phyloP scores from a whole-genome alignment of 2,888 invertebrate genomes.

The Agriotes lineatus region DNA sequence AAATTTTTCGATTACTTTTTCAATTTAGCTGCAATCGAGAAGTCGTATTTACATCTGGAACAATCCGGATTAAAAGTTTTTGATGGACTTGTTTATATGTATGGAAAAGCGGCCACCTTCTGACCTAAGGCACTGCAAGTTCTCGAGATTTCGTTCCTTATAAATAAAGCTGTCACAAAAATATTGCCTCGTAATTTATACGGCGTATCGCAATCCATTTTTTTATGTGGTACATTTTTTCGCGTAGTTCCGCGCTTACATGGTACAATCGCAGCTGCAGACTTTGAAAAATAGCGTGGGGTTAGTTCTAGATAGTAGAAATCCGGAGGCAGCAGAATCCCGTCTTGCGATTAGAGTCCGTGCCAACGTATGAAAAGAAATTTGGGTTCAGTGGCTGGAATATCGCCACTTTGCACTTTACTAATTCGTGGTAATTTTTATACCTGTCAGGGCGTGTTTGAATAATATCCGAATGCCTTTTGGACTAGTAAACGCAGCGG shows the following conservation, averaged over 20 bases:
- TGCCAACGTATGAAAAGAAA: no score
- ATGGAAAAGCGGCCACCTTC: conserved; percentile 37
- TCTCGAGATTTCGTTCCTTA: conserved; percentile 35
- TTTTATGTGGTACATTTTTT: conserved; percentile 14
- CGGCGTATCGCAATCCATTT: conserved; percentile 2
- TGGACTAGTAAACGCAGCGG: no score
- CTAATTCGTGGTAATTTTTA: no score
- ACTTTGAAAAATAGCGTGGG: no score
- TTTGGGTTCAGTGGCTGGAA: no score
- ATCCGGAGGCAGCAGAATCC: no score
- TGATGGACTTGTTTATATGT: conserved; percentile 45
- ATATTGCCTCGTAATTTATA: conserved; percentile 37
- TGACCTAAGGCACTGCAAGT: conserved; percentile 44
- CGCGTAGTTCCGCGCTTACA: not conserved
- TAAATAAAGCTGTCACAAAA: conserved; percentile 38
- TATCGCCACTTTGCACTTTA: no score
- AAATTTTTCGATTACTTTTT: conserved; percentile 33
- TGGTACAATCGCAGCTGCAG: not conserved
- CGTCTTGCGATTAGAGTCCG: no score
- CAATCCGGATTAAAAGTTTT: conserved; percentile 42
- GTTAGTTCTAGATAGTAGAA: no score
- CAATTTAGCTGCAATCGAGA: conserved; percentile 31
- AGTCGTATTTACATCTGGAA: conserved; percentile 40
- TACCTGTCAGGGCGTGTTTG: no score
- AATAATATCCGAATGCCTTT: no score